Percentiles rank a stretch among this genome's conserved stretches.
These are phyloP conservation scores for Lutjanus argentimaculatus DNA, from an alignment of 2,797 vertebrate species.

Conservation along the genomic window DNA sequence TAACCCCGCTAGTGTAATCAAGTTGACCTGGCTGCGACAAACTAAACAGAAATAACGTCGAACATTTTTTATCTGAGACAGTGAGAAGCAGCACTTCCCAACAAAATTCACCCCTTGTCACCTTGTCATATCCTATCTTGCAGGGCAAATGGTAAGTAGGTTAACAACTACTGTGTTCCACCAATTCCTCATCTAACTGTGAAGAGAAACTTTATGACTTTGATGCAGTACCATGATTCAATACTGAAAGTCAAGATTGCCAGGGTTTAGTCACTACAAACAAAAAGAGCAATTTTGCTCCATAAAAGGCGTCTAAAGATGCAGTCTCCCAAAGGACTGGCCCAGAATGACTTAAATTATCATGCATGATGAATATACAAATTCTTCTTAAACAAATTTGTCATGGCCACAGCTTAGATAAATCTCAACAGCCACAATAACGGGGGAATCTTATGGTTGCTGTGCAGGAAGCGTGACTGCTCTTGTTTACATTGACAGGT, in stretches of 20 bases:
- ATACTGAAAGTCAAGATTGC: conserved; percentile 48
- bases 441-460: conserved; percentile 1
- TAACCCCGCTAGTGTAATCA: conserved; percentile 37
- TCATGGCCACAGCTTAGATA: not conserved
- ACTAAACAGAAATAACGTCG: conserved; percentile 66
- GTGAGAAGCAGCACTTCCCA: conserved; percentile 70
- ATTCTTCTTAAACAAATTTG: not conserved
- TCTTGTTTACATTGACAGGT: conserved; percentile 13
- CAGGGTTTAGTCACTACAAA: conserved; percentile 56
- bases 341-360: not conserved
- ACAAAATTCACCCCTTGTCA: conserved; percentile 65
- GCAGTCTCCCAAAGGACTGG: conserved; percentile 71
- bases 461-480: not conserved
- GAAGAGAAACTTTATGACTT: conserved; percentile 49
- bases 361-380: not conserved
- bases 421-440: not conserved
- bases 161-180: conserved; percentile 62
- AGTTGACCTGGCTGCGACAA: conserved; percentile 37
- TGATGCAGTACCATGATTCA: conserved; percentile 68
- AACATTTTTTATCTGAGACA: conserved; percentile 73
- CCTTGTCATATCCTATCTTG: conserved; percentile 65
- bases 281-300: conserved; percentile 50
- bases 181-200: conserved; percentile 37
- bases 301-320: conserved; percentile 76
- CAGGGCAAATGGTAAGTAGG: conserved; percentile 78